Evolutionary conservation across 2,888 invertebrate species (phyloP), one percentile per base, ranked within the genome.

Genomic region (Drosophila macrothrix): DNA sequence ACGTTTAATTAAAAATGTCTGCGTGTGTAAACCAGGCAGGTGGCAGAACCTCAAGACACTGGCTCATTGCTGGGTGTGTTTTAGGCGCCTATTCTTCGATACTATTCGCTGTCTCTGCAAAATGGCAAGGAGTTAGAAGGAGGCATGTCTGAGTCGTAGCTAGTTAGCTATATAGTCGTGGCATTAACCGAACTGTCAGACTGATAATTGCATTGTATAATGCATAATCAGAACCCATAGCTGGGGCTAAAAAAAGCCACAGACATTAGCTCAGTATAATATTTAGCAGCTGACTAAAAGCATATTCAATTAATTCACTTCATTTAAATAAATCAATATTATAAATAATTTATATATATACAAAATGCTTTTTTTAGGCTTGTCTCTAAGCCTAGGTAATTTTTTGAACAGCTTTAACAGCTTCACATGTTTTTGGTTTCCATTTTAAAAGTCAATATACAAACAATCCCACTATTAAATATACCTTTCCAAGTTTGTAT

Each of bases 1-100:
- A 85, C 82, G 82, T 89, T 87, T 87, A 87, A 87, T 87, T 87
- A 87, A 87, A 87, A 87, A 87, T 89, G 89, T 88, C 88, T 88
- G 88, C 88, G 80, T 85, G 88, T 88, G 88, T 77, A 85, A 83
- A 83, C 88, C 88, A 54, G 75, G 73, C 86, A 85, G 88, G 67
- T 84, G 88, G 85, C 75, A 73, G 54, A 4, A 39, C 53, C 65
- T 66, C 58, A 67, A 71, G 81, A 67, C 62, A 59, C 37, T 55
- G 52, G 39, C 55, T 41, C 41, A 64, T 53, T 61, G 66, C 46
- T 52, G 28, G 63, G 25, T n/a, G 53, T 12, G 37, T 35, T 37
- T 25, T 25, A n/a, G 31, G 49, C 37, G 53, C 55, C 41, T 10
- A 25, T 25, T 46, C 12, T 55, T 29, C 22, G 55, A 3, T 2